A percentile compares a stretch with the other conserved stretches of the same genome.
These are phyloP conservation scores for Bradysia coprophila DNA, from an alignment of 1,140 invertebrate genomes.

Conservation along the genomic window DNA sequence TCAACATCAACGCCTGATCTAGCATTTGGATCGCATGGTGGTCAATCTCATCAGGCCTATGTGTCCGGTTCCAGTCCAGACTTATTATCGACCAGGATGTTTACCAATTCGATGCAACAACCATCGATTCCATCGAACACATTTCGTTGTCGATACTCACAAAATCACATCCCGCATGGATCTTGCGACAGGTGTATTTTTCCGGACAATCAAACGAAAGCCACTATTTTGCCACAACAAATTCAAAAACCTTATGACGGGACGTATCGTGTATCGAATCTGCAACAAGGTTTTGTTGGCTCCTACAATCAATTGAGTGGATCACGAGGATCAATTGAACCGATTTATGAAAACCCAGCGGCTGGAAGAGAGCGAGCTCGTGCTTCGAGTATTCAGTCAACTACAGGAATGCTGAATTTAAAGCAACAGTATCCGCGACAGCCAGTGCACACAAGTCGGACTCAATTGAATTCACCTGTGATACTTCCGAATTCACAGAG, in stretches of 20 bases:
- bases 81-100: constrained; percentile 44
- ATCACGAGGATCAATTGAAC: constrained; percentile 32
- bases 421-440: too few species aligned
- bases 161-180: constrained; percentile 36
- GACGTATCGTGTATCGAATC: background rate
- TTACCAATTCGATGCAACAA: constrained; percentile 24
- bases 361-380: constrained; percentile 39
- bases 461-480: background rate
- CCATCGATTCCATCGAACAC: constrained; percentile 20
- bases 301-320: background rate
- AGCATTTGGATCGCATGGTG: constrained; percentile 38
- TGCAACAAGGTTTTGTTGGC: background rate
- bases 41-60: constrained; percentile 28
- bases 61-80: constrained; percentile 59
- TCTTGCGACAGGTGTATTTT: constrained; percentile 39
- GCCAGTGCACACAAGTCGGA: background rate
- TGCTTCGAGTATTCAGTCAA: constrained; percentile 44
- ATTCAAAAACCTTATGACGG: background rate
- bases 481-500: background rate
- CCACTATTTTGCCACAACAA: background rate
- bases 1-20: constrained; percentile 67
- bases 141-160: constrained; percentile 18
- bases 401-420: constrained; percentile 32
- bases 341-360: constrained; percentile 60
- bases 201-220: constrained; percentile 15